These are phyloP conservation scores for Wiebesia pumilae DNA, from an alignment of 1,140 invertebrate genomes.

Conservation along the genomic window DNA sequence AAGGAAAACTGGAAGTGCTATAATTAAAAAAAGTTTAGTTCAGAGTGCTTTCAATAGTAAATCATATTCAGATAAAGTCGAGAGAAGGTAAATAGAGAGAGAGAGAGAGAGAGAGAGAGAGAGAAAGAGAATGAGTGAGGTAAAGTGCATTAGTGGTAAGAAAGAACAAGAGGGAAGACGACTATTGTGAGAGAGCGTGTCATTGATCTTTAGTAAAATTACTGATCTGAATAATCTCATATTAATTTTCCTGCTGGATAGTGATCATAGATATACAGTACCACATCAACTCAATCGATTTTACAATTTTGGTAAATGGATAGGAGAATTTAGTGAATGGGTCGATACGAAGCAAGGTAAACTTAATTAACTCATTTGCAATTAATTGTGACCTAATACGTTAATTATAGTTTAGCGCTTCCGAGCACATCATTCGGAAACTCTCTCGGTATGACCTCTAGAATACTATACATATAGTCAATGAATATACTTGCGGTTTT, in stretches of 20 bases:
- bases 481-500: neutral
- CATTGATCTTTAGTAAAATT: neutral
- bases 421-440: constrained; percentile 7
- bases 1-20: too few species aligned
- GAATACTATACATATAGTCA: neutral
- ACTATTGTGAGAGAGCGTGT: neutral
- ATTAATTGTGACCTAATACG: constrained; percentile 59
- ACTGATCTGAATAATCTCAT: neutral
- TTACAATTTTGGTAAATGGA: neutral
- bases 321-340: neutral
- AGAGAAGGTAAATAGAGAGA: too few species aligned
- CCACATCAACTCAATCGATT: neutral
- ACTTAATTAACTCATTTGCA: constrained; percentile 63
- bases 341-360: constrained; percentile 55
- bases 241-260: neutral
- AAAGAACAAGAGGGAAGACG: neutral
- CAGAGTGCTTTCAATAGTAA: too few species aligned
- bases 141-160: neutral
- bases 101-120: constrained; percentile 17
- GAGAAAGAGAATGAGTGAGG: constrained; percentile 21
- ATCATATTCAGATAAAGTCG: neutral
- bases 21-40: too few species aligned
- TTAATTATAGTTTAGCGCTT: constrained; percentile 55
- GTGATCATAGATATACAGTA: too few species aligned
- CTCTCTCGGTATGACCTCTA: neutral